phyloP scores from a whole-genome alignment of 92 coral and sea anemone species.

The Muricea muricata region DNA sequence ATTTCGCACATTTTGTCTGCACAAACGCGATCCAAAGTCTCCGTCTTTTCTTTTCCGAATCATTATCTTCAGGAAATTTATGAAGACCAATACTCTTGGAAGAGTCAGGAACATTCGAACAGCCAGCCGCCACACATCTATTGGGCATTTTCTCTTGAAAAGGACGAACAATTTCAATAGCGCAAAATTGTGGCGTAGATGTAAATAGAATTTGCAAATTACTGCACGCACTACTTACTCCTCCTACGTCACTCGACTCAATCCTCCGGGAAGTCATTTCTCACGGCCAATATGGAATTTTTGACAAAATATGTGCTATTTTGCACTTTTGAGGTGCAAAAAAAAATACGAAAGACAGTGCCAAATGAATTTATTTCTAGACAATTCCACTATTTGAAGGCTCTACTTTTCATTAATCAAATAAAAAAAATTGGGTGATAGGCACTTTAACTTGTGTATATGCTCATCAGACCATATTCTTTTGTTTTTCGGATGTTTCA shows the following conservation, averaged over 20 bases:
- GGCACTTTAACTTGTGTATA: constrained; percentile 5
- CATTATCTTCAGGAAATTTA: too few relatives aligned
- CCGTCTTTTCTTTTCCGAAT: too few relatives aligned
- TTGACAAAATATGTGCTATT: background rate
- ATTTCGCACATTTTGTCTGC: too few relatives aligned
- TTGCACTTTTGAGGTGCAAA: background rate
- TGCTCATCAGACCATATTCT: too few relatives aligned
- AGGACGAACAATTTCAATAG: background rate
- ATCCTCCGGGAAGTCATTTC: background rate
- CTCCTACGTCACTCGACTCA: background rate
- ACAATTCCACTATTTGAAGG: background rate
- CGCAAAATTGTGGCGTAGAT: background rate
- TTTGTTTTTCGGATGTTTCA: too few relatives aligned
- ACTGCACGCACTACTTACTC: background rate
- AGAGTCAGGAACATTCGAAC: constrained; percentile 43
- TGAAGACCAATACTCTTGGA: too few relatives aligned
- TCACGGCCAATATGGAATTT: background rate
- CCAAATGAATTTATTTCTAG: background rate
- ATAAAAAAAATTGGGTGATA: constrained; percentile 7
- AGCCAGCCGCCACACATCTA: constrained; percentile 42
- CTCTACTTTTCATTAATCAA: background rate
- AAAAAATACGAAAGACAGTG: background rate
- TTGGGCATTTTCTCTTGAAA: background rate
- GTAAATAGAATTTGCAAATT: background rate
- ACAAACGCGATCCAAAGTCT: too few relatives aligned